phyloP scores from a whole-genome alignment of 2,113 vertebrate genomes.

The Vulpes lagopus region DNA sequence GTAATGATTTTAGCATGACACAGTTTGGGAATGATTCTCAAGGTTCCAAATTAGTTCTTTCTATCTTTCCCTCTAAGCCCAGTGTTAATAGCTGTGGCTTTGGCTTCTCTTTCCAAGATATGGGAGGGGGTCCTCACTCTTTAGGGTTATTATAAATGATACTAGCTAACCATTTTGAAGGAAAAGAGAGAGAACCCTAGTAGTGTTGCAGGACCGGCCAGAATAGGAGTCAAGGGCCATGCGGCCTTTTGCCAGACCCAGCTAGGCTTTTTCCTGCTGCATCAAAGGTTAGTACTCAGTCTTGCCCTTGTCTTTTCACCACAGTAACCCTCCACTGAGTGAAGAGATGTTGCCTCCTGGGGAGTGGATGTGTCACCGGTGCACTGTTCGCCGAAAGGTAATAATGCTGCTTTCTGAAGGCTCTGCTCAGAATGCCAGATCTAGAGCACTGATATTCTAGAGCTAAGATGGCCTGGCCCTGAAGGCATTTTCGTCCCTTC shows the following conservation, averaged over 20 bases:
- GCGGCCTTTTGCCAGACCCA: slow-evolving; percentile 14
- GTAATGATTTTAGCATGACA: background rate
- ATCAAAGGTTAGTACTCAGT: slow-evolving; percentile 64
- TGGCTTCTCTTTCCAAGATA: slow-evolving; percentile 58
- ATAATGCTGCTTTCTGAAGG: slow-evolving; percentile 62
- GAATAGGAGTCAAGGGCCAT: slow-evolving; percentile 42
- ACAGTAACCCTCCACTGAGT: slow-evolving; percentile 97
- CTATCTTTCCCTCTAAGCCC: background rate
- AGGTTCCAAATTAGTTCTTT: background rate
- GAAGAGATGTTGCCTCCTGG: slow-evolving; percentile 99
- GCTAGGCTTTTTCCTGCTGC: background rate
- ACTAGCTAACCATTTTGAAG: slow-evolving; percentile 30
- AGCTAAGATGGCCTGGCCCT: slow-evolving; percentile 34
- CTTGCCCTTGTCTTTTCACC: slow-evolving; percentile 77
- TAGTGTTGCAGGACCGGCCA: background rate
- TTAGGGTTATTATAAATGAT: background rate
- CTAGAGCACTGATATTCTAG: slow-evolving; percentile 21
- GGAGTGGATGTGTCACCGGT: slow-evolving; percentile 99
- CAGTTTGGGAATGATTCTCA: background rate
- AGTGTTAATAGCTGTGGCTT: slow-evolving; percentile 23
- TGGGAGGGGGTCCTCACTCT: slow-evolving; percentile 1
- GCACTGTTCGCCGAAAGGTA: slow-evolving; percentile 97
- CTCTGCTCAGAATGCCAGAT: slow-evolving; percentile 56
- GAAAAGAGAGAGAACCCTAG: background rate
- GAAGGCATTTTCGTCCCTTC: slow-evolving; percentile 62